These are phyloP conservation scores for Catostylus mosaicus DNA, from an alignment of 30 jellyfish, hydroid and myxozoan species.

Conservation along the genomic window DNA sequence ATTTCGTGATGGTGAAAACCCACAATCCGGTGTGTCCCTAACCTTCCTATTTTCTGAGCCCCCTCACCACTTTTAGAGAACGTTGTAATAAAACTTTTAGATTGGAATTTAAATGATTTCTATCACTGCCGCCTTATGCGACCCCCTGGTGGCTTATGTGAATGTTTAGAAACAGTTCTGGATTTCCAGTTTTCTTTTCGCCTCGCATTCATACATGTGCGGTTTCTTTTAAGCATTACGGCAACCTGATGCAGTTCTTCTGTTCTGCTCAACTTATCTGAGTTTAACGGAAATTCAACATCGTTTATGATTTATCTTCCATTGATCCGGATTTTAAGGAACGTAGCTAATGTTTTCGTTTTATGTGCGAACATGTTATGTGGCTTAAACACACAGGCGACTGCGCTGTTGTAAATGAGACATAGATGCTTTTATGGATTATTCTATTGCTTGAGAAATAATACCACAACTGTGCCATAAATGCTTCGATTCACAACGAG, in stretches of 20 bases:
- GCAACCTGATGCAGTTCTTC: not conserved
- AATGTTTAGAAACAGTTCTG: not conserved
- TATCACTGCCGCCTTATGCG: too few species aligned
- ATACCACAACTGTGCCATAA: not conserved
- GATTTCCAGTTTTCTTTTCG: slow-evolving; percentile 12
- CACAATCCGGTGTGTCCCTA: too few species aligned
- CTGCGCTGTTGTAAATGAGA: not conserved
- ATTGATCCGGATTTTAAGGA: not conserved
- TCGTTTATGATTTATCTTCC: not conserved
- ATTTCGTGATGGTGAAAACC: too few species aligned
- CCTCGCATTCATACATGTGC: not conserved
- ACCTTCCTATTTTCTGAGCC: too few species aligned
- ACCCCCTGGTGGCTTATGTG: too few species aligned
- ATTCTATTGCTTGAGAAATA: not conserved
- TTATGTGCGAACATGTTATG: not conserved
- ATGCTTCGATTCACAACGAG: not conserved
- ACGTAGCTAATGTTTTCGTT: not conserved
- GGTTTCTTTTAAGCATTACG: not conserved
- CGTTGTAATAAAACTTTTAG: too few species aligned
- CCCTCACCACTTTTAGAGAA: too few species aligned
- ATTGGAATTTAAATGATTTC: too few species aligned
- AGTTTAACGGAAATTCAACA: slow-evolving; percentile 4
- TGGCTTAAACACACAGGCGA: not conserved
- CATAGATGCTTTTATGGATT: not conserved
- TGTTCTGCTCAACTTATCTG: not conserved